Evolutionary conservation across 2,797 vertebrate species (phyloP).

Genomic region (Gobio occitaniae): DNA sequence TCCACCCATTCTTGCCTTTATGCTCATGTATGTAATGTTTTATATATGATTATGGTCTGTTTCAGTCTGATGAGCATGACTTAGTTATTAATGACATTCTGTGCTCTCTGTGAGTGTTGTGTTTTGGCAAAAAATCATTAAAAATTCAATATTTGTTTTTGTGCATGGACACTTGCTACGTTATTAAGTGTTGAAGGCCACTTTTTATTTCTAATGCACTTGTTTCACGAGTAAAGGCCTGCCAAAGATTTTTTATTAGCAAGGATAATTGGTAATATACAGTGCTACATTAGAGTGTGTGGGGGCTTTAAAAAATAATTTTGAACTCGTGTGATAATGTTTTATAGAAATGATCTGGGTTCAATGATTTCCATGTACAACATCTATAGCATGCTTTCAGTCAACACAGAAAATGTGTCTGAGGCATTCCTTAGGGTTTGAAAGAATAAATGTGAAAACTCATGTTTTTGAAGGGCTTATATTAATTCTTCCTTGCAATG

Average conservation of each 20-base stretch:
- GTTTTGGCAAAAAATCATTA: conserved; percentile 75
- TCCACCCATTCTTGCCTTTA: conserved; percentile 62
- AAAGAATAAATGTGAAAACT: background rate
- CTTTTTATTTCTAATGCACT: conserved; percentile 20
- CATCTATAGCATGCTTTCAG: background rate
- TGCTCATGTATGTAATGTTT: conserved; percentile 69
- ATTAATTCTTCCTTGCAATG: background rate
- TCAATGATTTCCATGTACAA: background rate
- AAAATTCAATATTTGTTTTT: conserved; percentile 73
- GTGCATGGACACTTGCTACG: conserved; percentile 10
- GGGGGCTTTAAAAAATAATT: background rate
- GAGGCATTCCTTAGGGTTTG: background rate
- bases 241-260: background rate
- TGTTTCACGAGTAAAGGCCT: background rate
- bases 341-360: background rate
- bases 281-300: background rate
- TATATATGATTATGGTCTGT: conserved; percentile 77
- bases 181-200: conserved; percentile 26
- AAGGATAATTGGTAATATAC: conserved; percentile 11
- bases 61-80: conserved; percentile 79
- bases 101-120: conserved; percentile 73
- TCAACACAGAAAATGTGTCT: background rate
- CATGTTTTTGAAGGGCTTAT: background rate
- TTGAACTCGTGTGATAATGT: background rate
- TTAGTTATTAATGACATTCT: conserved; percentile 77